These are phyloP conservation scores for Hydraecia micacea DNA, from an alignment of 2,888 invertebrate species.

Conservation along the genomic window DNA sequence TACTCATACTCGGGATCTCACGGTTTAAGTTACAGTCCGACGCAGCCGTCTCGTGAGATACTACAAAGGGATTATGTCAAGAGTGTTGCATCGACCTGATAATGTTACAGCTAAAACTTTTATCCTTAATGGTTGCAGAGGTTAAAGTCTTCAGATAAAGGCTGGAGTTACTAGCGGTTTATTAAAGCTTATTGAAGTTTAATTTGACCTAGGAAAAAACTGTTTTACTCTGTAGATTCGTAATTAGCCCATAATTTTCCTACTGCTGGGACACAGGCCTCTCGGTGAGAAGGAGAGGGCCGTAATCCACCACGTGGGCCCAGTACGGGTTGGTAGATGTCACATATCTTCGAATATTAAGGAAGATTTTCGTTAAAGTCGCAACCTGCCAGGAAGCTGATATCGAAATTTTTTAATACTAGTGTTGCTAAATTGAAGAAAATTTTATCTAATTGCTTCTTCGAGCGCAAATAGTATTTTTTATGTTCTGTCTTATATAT, in stretches of 20 bases:
- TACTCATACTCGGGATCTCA: conserved; percentile 22
- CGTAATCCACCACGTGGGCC: neutral
- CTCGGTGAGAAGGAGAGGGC: neutral
- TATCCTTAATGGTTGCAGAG: conserved; percentile 3
- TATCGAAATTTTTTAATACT: no score
- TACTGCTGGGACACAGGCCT: neutral
- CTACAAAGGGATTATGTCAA: conserved; percentile 41
- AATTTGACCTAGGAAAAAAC: neutral
- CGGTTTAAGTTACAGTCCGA: conserved; percentile 15
- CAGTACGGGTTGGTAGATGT: neutral
- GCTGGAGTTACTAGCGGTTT: neutral
- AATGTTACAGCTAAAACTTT: conserved; percentile 27
- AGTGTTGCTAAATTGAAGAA: no score
- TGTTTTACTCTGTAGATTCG: neutral
- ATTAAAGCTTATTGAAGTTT: neutral
- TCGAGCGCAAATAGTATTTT: no score
- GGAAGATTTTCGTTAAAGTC: neutral
- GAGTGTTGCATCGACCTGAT: conserved; percentile 35
- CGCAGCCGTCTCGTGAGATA: conserved; percentile 10
- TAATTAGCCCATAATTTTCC: no score
- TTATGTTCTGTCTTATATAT: no score
- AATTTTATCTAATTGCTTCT: no score
- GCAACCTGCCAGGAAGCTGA: no score
- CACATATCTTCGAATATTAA: neutral
- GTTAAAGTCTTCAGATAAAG: conserved; percentile 11